Conservation (phyloP, 2,113 vertebrate genomes). For the Phoxinus phoxinus region DNA sequence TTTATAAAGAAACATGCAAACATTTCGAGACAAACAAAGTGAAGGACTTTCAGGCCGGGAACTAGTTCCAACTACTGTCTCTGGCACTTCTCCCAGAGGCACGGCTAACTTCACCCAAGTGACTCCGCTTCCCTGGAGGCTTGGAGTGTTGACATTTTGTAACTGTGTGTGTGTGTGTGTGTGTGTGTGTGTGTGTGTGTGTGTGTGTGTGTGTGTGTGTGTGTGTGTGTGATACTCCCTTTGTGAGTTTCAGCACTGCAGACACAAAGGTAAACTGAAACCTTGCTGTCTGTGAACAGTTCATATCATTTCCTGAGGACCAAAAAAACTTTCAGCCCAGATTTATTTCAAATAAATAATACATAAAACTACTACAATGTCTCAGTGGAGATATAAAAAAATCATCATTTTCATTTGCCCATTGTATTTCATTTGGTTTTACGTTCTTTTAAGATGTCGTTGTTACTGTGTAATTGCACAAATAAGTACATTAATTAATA, state of each 20-base stretch:
- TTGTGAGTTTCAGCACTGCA: slow-evolving; percentile 19
- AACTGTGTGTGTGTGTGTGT: neutral
- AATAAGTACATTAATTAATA: too few relatives aligned
- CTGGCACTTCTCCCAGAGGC: slow-evolving; percentile 34
- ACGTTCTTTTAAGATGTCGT: too few relatives aligned
- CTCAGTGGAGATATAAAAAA: neutral
- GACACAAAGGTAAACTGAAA: slow-evolving; percentile 31
- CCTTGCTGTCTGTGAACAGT: slow-evolving; percentile 7
- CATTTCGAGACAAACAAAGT: neutral
- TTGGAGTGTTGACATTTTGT: slow-evolving; percentile 33
- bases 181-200: neutral
- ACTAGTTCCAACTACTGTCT: slow-evolving; percentile 25
- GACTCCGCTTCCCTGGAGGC: slow-evolving; percentile 39
- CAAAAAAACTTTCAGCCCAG: neutral
- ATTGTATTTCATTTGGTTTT: neutral
- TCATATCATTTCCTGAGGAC: neutral
- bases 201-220: neutral
- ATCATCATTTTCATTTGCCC: neutral
- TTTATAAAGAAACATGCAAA: slow-evolving; percentile 25
- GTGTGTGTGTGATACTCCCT: neutral
- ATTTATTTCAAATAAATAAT: neutral
- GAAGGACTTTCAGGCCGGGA: neutral
- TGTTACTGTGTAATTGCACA: too few relatives aligned
- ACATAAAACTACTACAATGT: neutral
- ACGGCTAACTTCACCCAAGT: slow-evolving; percentile 35